A percentile compares a stretch with the other conserved stretches of the same genome.
These are phyloP conservation scores for Acrobasis suavella DNA, from an alignment of 2,888 invertebrate species.

Conservation along the genomic window DNA sequence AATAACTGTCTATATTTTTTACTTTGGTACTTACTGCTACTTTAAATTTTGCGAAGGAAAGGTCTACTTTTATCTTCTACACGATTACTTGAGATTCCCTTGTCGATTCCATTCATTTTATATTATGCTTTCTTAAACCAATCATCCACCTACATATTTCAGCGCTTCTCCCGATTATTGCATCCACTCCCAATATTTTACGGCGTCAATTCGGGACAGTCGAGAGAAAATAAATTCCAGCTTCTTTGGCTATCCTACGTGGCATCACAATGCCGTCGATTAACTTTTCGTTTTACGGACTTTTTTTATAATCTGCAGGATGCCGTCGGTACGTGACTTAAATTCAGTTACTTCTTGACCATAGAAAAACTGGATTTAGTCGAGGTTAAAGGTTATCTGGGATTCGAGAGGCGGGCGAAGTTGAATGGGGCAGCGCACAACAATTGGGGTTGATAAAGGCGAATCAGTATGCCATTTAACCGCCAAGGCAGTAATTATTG, in stretches of 20 bases:
- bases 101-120: constrained; percentile 4
- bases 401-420: constrained; percentile 51
- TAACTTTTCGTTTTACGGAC: constrained; percentile 20
- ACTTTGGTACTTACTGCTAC: too few relatives aligned
- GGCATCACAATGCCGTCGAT: constrained; percentile 4
- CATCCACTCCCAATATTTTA: constrained; percentile 18
- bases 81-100: background rate
- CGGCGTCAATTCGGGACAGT: constrained; percentile 9
- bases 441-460: constrained; percentile 55
- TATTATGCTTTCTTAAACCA: background rate
- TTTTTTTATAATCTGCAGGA: constrained; percentile 26
- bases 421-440: constrained; percentile 55
- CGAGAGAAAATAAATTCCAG: constrained; percentile 13
- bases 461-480: constrained; percentile 54
- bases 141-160: constrained; percentile 17
- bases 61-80: background rate
- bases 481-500: constrained; percentile 46
- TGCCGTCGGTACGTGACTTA: constrained; percentile 49
- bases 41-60: background rate
- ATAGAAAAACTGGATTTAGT: constrained; percentile 51
- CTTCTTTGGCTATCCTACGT: constrained; percentile 9
- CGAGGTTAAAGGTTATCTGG: constrained; percentile 53
- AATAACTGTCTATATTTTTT: too few relatives aligned
- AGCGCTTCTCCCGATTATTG: constrained; percentile 9
- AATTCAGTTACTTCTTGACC: constrained; percentile 44